These are phyloP conservation scores for Spinus olivaceus DNA, from an alignment of 2,797 vertebrate genomes.

Conservation along the genomic window DNA sequence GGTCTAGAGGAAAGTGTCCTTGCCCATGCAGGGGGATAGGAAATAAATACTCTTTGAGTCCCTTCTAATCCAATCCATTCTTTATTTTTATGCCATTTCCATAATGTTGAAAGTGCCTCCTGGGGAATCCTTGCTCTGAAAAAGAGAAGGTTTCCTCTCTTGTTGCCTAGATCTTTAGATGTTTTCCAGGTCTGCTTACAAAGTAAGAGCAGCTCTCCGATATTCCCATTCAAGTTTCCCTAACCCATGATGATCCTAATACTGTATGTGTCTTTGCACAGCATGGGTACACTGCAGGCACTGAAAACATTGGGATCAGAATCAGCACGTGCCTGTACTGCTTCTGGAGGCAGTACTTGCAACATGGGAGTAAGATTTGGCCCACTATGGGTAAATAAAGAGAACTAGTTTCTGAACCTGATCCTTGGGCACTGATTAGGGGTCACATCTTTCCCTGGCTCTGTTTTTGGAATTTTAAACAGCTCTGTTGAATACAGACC, in stretches of 20 bases:
- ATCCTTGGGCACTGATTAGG: background rate
- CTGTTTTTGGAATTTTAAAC: background rate
- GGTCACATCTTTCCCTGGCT: background rate
- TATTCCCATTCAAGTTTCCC: rapidly evolving
- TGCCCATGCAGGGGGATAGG: background rate
- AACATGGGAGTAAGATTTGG: background rate
- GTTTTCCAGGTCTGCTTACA: background rate
- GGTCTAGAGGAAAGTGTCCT: background rate
- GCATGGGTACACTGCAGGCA: no score
- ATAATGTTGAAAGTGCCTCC: background rate
- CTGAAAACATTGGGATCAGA: background rate
- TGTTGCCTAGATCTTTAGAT: background rate
- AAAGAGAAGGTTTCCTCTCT: background rate
- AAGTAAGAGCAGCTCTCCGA: background rate
- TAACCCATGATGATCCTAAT: rapidly evolving
- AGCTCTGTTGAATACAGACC: background rate
- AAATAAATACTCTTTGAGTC: background rate
- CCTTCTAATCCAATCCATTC: background rate
- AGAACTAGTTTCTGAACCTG: background rate
- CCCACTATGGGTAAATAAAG: background rate
- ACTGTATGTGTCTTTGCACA: background rate
- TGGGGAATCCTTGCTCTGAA: background rate
- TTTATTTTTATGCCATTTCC: background rate
- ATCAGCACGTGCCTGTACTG: background rate
- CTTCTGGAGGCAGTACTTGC: background rate